Evolutionary conservation across 2,888 invertebrate genomes (phyloP).

Genomic region (Tuta absoluta): DNA sequence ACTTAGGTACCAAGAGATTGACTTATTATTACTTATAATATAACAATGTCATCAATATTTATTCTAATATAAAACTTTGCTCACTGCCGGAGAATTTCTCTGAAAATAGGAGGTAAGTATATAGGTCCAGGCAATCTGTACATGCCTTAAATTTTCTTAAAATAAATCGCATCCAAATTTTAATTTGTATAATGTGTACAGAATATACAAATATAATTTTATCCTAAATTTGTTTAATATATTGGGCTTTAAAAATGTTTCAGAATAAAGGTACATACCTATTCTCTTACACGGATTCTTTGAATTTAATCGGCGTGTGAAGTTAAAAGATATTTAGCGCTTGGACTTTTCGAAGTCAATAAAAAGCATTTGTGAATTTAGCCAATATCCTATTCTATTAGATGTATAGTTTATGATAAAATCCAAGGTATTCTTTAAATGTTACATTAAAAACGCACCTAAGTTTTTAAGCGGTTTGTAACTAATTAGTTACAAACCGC

Average conservation of each 20-base stretch:
- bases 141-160: not conserved
- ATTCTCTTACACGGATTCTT: no score
- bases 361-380: no score
- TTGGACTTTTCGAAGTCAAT: no score
- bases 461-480: no score
- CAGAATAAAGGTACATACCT: no score
- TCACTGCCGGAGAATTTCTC: not conserved
- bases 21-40: not conserved
- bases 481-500: no score
- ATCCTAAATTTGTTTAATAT: not conserved
- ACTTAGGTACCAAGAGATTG: not conserved
- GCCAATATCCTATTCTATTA: no score
- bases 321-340: no score
- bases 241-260: not conserved
- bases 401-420: no score
- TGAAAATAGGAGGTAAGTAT: not conserved
- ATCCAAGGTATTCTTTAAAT: no score
- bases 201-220: not conserved
- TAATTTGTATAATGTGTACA: not conserved
- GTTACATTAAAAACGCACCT: no score
- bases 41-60: not conserved
- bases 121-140: constrained; percentile 8
- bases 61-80: not conserved
- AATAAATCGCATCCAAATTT: constrained; percentile 13
- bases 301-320: no score